Conservation (phyloP, 1,140 invertebrate species). For the Orussus abietinus region DNA sequence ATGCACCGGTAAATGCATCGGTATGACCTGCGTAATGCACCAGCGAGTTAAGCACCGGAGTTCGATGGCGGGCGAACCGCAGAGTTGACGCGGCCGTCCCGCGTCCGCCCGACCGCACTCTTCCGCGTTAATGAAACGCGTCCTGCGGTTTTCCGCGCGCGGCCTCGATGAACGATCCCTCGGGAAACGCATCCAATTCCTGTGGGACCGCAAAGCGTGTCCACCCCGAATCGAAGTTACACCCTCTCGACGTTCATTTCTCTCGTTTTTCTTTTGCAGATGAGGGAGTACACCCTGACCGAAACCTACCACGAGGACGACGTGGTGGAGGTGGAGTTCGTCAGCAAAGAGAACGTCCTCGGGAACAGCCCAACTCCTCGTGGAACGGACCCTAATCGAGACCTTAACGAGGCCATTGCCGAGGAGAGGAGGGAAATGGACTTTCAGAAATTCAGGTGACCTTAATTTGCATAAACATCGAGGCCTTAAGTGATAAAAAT, state of each 20-base stretch:
- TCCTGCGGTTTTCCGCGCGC: constrained; percentile 3
- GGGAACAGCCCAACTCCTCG: constrained; percentile 61
- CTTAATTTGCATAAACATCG: constrained; percentile 2
- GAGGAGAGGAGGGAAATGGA: constrained; percentile 67
- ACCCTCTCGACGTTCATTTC: neutral
- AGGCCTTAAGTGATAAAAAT: too few relatives aligned
- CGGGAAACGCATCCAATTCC: too few relatives aligned
- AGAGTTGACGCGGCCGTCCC: too few relatives aligned
- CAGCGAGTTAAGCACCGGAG: too few relatives aligned
- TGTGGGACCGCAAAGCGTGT: too few relatives aligned
- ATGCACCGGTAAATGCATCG: too few relatives aligned
- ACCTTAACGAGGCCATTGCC: constrained; percentile 73
- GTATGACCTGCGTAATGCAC: too few relatives aligned
- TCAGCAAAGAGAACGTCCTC: constrained; percentile 65
- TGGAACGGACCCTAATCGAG: constrained; percentile 67
- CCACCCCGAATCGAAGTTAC: too few relatives aligned
- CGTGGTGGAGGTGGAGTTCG: constrained; percentile 69
- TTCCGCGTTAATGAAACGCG: constrained; percentile 16
- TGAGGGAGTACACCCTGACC: constrained; percentile 80
- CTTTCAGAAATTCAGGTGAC: constrained; percentile 52
- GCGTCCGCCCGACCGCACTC: too few relatives aligned
- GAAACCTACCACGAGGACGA: constrained; percentile 80
- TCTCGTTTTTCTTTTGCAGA: constrained; percentile 52
- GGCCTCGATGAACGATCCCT: too few relatives aligned
- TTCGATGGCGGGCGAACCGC: too few relatives aligned